Conservation (phyloP, 2,888 invertebrate species). For the Orthosia gothica region DNA sequence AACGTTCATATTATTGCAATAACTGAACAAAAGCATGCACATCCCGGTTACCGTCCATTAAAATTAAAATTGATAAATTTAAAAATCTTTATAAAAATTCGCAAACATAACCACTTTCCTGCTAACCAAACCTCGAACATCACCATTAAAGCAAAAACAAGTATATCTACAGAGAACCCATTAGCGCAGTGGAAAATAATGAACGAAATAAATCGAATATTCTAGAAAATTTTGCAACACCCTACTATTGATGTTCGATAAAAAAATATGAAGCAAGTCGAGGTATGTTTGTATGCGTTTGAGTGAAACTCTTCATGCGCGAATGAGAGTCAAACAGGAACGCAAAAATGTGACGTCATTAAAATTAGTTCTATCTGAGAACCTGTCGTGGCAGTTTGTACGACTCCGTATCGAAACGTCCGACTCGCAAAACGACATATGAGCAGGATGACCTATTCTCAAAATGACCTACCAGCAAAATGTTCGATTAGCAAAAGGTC, state of each 20-base stretch:
- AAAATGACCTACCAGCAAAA: too few species aligned
- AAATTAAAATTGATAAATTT: slow-evolving; percentile 2
- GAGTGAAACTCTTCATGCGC: slow-evolving; percentile 10
- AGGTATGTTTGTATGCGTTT: slow-evolving; percentile 4
- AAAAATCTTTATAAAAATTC: background rate
- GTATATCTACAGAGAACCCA: slow-evolving; percentile 29
- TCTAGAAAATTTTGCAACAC: slow-evolving; percentile 20
- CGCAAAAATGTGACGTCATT: slow-evolving; percentile 25
- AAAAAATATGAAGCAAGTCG: slow-evolving; percentile 24
- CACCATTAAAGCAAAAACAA: slow-evolving; percentile 42
- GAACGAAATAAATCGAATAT: slow-evolving; percentile 45
- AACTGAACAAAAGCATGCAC: background rate
- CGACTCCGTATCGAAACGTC: too few species aligned
- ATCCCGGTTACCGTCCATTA: background rate
- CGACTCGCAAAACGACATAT: too few species aligned
- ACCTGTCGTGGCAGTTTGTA: background rate
- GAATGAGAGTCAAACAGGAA: background rate
- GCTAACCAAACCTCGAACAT: slow-evolving; percentile 16
- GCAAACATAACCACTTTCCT: slow-evolving; percentile 32
- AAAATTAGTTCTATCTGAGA: slow-evolving; percentile 9
- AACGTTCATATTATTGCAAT: background rate
- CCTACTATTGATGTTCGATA: slow-evolving; percentile 22
- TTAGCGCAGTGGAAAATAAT: slow-evolving; percentile 53
- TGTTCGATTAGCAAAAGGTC: too few species aligned
- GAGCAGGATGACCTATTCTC: too few species aligned